These are phyloP conservation scores for Hyphantria cunea DNA, from an alignment of 1,140 invertebrate species.

Conservation along the genomic window DNA sequence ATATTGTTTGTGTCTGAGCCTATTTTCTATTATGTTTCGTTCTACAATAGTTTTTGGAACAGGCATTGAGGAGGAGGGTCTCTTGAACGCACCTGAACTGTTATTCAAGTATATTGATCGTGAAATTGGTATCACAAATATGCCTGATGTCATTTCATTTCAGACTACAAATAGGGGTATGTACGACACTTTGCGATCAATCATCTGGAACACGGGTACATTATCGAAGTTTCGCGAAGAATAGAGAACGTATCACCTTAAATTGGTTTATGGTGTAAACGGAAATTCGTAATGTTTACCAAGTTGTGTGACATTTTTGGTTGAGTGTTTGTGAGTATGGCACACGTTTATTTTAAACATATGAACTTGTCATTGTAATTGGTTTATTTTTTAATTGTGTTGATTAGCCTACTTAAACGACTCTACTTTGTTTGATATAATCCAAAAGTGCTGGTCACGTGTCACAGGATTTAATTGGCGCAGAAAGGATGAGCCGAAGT, in stretches of 20 bases:
- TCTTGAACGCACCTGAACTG: slow-evolving; percentile 24
- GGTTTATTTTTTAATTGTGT: too few relatives aligned
- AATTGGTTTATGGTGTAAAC: too few relatives aligned
- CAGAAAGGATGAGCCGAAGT: too few relatives aligned
- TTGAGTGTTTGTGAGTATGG: too few relatives aligned
- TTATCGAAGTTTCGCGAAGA: slow-evolving; percentile 19
- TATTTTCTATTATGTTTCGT: slow-evolving; percentile 3
- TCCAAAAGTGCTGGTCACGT: too few relatives aligned
- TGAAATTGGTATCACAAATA: slow-evolving; percentile 61
- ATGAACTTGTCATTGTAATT: too few relatives aligned
- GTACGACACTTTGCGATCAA: slow-evolving; percentile 35
- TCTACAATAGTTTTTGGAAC: not conserved
- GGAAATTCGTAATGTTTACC: too few relatives aligned
- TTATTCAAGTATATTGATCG: slow-evolving; percentile 65
- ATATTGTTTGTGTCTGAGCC: not conserved
- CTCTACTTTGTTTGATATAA: too few relatives aligned
- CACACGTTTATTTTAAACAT: too few relatives aligned
- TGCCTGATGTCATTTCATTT: slow-evolving; percentile 39
- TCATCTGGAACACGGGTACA: slow-evolving; percentile 15
- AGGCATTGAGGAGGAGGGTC: not conserved
- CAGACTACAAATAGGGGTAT: slow-evolving; percentile 13
- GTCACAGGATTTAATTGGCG: too few relatives aligned
- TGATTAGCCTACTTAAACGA: too few relatives aligned
- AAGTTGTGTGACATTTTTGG: too few relatives aligned
- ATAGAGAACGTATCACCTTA: not conserved